These are phyloP conservation scores for Drosophila yooni DNA, from an alignment of 2,888 invertebrate species.

Conservation along the genomic window DNA sequence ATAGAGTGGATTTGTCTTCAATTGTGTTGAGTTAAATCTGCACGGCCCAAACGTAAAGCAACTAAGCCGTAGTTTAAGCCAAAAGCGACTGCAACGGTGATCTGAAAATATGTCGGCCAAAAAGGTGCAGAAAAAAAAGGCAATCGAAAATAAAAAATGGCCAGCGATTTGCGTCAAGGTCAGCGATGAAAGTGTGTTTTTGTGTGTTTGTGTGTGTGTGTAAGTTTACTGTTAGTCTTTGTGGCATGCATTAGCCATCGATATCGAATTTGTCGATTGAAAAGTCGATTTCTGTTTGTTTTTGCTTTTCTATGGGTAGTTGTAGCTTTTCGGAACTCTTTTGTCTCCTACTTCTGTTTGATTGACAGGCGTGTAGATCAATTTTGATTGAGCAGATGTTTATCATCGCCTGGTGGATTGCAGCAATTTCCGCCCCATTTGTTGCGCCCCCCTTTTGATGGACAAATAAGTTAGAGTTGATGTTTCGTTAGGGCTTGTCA, in stretches of 20 bases:
- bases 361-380: slow-evolving; percentile 76
- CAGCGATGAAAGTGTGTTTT: slow-evolving; percentile 81
- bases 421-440: slow-evolving; percentile 40
- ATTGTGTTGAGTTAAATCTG: slow-evolving; percentile 69
- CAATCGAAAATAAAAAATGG: slow-evolving; percentile 38
- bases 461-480: slow-evolving; percentile 54
- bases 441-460: slow-evolving; percentile 32
- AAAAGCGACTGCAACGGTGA: slow-evolving; percentile 54
- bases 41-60: slow-evolving; percentile 40
- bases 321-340: slow-evolving; percentile 12
- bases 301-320: background rate
- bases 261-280: slow-evolving; percentile 29
- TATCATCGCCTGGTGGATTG: slow-evolving; percentile 53
- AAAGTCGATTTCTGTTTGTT: slow-evolving; percentile 35
- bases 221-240: slow-evolving; percentile 51
- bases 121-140: slow-evolving; percentile 49
- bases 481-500: slow-evolving; percentile 46
- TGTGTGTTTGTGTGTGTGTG: slow-evolving; percentile 24
- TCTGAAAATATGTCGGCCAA: slow-evolving; percentile 71
- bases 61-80: slow-evolving; percentile 13
- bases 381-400: slow-evolving; percentile 67
- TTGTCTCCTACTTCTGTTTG: slow-evolving; percentile 52
- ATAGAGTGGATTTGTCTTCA: slow-evolving; percentile 78
- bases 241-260: slow-evolving; percentile 48
- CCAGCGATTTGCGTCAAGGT: slow-evolving; percentile 74